Percentiles rank a stretch among this genome's conserved stretches.
phyloP scores from a whole-genome alignment of 1,140 invertebrate genomes.

The Drosophila tani region DNA sequence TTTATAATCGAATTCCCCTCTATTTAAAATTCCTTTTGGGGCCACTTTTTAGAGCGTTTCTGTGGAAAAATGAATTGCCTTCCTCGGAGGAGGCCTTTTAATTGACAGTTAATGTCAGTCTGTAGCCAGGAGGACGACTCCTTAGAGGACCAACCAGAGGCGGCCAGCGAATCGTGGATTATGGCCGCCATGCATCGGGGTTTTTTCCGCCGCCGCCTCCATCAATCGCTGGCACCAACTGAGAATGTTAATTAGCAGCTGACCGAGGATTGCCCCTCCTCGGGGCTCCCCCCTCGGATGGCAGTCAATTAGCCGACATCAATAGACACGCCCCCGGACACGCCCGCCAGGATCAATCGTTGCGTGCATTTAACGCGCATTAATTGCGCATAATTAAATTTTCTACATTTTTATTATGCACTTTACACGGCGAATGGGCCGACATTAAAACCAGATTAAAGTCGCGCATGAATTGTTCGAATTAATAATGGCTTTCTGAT shows the following conservation, averaged over 20 bases:
- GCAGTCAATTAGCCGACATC: slow-evolving; percentile 61
- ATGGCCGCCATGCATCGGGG: background rate
- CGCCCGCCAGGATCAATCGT: slow-evolving; percentile 21
- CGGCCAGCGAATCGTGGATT: background rate
- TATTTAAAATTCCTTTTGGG: background rate
- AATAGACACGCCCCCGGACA: slow-evolving; percentile 41
- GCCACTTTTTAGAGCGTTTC: background rate
- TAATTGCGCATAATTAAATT: slow-evolving; percentile 80
- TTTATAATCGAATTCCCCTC: background rate
- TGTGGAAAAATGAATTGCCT: background rate
- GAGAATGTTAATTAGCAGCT: slow-evolving; percentile 52
- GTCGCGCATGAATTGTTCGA: slow-evolving; percentile 10
- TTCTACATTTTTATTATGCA: slow-evolving; percentile 77
- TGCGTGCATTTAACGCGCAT: slow-evolving; percentile 73
- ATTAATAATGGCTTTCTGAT: slow-evolving; percentile 29
- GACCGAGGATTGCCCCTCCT: slow-evolving; percentile 26
- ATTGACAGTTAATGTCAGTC: slow-evolving; percentile 15
- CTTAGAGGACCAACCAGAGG: background rate
- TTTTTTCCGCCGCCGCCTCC: slow-evolving; percentile 4
- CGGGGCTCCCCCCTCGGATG: slow-evolving; percentile 15
- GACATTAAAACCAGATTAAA: slow-evolving; percentile 75
- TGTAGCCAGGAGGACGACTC: slow-evolving; percentile 1
- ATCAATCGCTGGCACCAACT: slow-evolving; percentile 22
- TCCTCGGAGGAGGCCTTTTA: background rate
- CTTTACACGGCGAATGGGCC: slow-evolving; percentile 58